A percentile compares a stretch with the other conserved stretches of the same genome.
These are phyloP conservation scores for Globodera ellingtonae DNA, from an alignment of 1,140 invertebrate species.

Conservation along the genomic window DNA sequence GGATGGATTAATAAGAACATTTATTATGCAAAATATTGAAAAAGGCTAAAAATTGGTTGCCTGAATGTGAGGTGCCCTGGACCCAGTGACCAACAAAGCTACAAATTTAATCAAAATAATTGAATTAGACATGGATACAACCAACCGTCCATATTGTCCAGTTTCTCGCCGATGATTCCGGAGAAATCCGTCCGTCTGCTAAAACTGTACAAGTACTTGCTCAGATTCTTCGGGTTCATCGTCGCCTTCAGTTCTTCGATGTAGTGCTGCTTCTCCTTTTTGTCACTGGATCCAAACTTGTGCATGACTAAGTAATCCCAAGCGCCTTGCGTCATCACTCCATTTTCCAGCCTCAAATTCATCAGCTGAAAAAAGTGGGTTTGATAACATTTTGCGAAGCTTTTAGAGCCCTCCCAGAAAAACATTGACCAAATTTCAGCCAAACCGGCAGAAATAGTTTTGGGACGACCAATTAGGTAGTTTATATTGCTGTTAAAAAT, in stretches of 20 bases:
- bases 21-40: not conserved
- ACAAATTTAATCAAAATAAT: slow-evolving; percentile 69
- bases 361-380: slow-evolving; percentile 70
- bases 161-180: slow-evolving; percentile 58
- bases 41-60: not conserved
- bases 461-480: no score
- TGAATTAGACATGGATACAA: slow-evolving; percentile 7
- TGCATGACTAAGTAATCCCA: slow-evolving; percentile 83
- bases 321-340: slow-evolving; percentile 75
- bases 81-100: slow-evolving; percentile 79
- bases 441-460: no score
- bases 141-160: slow-evolving; percentile 48
- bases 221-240: slow-evolving; percentile 81
- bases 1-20: not conserved
- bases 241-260: slow-evolving; percentile 76
- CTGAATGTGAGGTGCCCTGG: slow-evolving; percentile 76
- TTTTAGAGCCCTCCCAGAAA: no score
- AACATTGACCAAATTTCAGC: no score
- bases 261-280: slow-evolving; percentile 78
- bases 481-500: no score
- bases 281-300: slow-evolving; percentile 81
- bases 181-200: slow-evolving; percentile 62
- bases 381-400: not conserved
- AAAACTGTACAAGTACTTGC: slow-evolving; percentile 64
- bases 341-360: slow-evolving; percentile 73